Conservation (phyloP, 2,888 invertebrate genomes). For the Nomada lathburiana region DNA sequence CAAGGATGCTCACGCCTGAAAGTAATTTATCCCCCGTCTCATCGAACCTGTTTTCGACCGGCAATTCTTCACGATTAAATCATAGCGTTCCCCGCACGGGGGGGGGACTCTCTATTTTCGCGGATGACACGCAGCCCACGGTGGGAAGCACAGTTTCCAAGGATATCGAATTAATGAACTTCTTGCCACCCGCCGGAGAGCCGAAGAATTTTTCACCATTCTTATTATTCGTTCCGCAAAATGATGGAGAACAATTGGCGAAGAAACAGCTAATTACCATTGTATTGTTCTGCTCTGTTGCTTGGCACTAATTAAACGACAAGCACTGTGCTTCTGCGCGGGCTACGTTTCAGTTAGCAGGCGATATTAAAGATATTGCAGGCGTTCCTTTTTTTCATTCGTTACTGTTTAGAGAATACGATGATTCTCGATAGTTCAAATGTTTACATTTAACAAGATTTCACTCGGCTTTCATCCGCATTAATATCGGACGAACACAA, state of each 20-base stretch:
- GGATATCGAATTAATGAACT: conserved; percentile 27
- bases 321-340: conserved; percentile 17
- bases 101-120: not conserved
- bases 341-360: conserved; percentile 23
- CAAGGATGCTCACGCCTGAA: conserved; percentile 15
- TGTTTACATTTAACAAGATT: conserved; percentile 8
- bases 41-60: conserved; percentile 26
- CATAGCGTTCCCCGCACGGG: conserved; percentile 15
- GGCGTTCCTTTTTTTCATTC: not conserved
- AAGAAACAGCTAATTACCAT: conserved; percentile 49
- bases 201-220: conserved; percentile 20
- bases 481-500: too few species aligned
- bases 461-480: not conserved
- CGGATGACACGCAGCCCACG: not conserved
- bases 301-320: conserved; percentile 48
- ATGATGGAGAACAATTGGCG: conserved; percentile 30
- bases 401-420: conserved; percentile 3
- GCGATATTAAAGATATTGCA: not conserved
- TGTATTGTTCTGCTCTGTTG: conserved; percentile 45
- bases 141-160: conserved; percentile 4
- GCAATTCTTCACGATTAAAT: conserved; percentile 3
- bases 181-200: not conserved
- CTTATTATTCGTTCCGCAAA: conserved; percentile 26
- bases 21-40: conserved; percentile 31
- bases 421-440: not conserved